Conservation (phyloP, 2,113 vertebrate species). For the Brachypodius melanocephalos region DNA sequence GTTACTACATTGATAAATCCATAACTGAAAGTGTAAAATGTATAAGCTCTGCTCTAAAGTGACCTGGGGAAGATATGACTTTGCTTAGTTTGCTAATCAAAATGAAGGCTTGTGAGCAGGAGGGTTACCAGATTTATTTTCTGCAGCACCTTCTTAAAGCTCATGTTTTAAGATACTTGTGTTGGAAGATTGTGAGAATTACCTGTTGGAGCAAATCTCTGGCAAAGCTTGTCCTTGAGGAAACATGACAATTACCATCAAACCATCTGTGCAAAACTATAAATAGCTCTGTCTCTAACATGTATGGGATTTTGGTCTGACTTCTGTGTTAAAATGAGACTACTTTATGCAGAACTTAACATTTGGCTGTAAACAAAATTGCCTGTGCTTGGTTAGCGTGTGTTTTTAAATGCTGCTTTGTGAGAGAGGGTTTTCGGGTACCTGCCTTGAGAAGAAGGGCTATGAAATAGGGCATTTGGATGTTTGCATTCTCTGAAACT, state of each 20-base stretch:
- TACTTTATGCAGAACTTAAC: background rate
- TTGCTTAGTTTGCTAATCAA: background rate
- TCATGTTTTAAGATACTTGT: background rate
- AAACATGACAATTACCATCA: conserved; percentile 1
- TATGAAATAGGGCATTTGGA: background rate
- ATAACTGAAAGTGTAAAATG: background rate
- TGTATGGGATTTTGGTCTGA: conserved; percentile 3
- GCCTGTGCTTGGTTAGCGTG: background rate
- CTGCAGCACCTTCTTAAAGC: background rate
- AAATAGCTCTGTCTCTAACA: conserved; percentile 28
- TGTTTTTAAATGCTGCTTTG: background rate
- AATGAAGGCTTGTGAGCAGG: background rate
- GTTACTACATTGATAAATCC: background rate
- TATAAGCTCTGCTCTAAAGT: background rate
- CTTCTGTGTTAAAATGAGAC: conserved; percentile 46
- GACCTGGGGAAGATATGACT: too few species aligned
- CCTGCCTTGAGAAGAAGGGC: background rate
- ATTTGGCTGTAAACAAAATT: conserved; percentile 29
- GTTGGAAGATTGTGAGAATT: background rate
- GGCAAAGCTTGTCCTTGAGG: conserved; percentile 24
- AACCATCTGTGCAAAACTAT: conserved; percentile 38
- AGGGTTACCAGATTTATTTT: background rate
- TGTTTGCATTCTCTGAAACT: background rate
- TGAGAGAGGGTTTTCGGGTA: background rate
- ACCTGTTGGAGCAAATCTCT: background rate